phyloP scores from a whole-genome alignment of 37 sponge, comb jelly and placozoan genomes.

The Hexactinellida sp. region DNA sequence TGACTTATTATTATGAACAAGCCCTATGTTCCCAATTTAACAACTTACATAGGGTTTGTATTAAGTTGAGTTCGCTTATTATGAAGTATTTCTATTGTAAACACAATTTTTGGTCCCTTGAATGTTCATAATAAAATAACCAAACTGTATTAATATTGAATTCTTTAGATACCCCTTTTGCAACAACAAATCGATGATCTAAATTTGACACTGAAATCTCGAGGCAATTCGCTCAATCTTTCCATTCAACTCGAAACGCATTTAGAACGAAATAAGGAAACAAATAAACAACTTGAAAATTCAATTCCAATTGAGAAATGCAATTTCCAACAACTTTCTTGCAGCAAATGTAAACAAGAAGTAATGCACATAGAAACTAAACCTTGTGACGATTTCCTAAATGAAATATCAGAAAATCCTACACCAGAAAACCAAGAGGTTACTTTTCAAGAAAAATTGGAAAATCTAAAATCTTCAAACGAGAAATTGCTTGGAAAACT shows the following conservation, averaged over 20 bases:
- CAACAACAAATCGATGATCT: not conserved
- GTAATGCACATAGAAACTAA: not conserved
- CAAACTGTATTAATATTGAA: no score
- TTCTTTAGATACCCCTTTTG: not conserved
- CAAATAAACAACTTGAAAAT: not conserved
- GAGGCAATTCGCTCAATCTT: not conserved
- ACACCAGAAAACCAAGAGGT: not conserved
- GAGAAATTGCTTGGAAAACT: not conserved
- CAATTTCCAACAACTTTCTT: not conserved
- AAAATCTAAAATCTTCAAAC: not conserved
- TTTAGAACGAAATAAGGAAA: not conserved
- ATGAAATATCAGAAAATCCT: not conserved
- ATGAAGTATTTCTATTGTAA: no score
- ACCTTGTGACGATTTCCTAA: not conserved
- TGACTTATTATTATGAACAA: no score
- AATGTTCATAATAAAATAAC: no score
- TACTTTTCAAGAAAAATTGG: not conserved
- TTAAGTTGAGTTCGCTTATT: no score
- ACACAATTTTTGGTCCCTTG: no score
- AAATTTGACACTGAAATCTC: not conserved
- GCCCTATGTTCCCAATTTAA: no score
- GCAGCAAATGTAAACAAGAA: not conserved
- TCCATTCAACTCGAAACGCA: not conserved
- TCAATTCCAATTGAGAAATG: not conserved
- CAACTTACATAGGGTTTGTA: no score